Evolutionary conservation across 2,113 vertebrate species (phyloP).

Genomic region (Narcine bancroftii): DNA sequence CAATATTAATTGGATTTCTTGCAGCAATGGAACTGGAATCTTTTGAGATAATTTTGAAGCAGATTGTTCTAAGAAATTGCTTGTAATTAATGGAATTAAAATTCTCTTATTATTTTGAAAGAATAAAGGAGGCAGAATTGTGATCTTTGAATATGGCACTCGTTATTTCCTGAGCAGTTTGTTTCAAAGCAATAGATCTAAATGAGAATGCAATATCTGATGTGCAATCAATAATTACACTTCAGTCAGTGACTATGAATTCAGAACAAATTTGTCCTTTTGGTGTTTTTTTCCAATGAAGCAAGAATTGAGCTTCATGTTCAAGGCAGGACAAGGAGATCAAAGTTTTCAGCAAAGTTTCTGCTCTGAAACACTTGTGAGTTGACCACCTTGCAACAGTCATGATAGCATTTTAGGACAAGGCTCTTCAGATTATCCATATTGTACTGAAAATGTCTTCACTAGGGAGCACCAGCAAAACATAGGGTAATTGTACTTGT

Average conservation of each 20-base stretch:
- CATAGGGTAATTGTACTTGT: slow-evolving; percentile 5
- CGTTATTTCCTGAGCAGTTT: too few species aligned
- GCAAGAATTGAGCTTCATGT: too few species aligned
- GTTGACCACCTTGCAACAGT: neutral
- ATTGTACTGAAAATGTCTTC: neutral
- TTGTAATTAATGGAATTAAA: neutral
- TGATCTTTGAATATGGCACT: too few species aligned
- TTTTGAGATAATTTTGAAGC: neutral
- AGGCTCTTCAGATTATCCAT: neutral
- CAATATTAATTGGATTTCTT: neutral
- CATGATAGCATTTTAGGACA: neutral
- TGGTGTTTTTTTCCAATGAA: neutral
- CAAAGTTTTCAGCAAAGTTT: neutral
- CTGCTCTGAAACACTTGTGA: neutral
- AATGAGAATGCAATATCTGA: too few species aligned
- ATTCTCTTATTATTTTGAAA: neutral
- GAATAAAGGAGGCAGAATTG: neutral
- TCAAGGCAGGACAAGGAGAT: neutral
- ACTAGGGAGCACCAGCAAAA: neutral
- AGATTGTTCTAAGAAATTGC: neutral
- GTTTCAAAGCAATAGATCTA: too few species aligned
- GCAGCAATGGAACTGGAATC: neutral
- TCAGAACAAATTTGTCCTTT: neutral
- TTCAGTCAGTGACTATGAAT: neutral
- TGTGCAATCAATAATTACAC: too few species aligned